phyloP scores from a whole-genome alignment of 2,888 invertebrate genomes.

The Biston betularia region DNA sequence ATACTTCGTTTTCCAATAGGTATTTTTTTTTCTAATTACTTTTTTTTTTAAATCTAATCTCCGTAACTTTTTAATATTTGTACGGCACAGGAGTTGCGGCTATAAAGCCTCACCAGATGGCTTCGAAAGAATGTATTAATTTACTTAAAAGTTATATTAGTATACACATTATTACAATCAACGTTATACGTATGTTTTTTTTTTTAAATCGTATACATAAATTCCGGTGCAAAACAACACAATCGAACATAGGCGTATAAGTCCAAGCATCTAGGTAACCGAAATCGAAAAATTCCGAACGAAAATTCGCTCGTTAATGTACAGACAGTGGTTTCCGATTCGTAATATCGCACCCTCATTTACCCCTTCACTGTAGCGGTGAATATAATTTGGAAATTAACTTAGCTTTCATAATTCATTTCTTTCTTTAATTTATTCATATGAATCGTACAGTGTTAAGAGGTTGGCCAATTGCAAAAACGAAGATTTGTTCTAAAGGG shows the following conservation, averaged over 20 bases:
- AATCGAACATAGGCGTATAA: constrained; percentile 73
- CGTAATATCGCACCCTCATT: constrained; percentile 73
- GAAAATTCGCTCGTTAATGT: constrained; percentile 38
- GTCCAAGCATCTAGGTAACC: constrained; percentile 58
- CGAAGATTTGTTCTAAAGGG: constrained; percentile 85
- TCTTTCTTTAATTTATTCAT: constrained; percentile 59
- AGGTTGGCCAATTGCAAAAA: constrained; percentile 87
- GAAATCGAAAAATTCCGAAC: constrained; percentile 53
- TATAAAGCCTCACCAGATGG: constrained; percentile 49
- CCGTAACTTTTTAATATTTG: constrained; percentile 69
- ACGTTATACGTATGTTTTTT: constrained; percentile 84
- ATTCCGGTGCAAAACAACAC: constrained; percentile 81
- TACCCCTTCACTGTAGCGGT: constrained; percentile 84
- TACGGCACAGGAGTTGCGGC: constrained; percentile 49
- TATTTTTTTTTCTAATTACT: constrained; percentile 72
- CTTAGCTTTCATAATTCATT: constrained; percentile 48
- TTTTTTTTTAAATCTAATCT: constrained; percentile 75
- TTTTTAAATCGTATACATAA: constrained; percentile 84
- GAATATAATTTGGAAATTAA: constrained; percentile 57
- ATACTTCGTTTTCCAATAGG: constrained; percentile 85
- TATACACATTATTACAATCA: constrained; percentile 85
- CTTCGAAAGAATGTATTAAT: constrained; percentile 62
- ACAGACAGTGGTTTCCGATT: constrained; percentile 43
- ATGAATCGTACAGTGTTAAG: constrained; percentile 81
- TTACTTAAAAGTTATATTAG: constrained; percentile 80